phyloP scores from a whole-genome alignment of 2,888 invertebrate species.

The Germaria angustata region DNA sequence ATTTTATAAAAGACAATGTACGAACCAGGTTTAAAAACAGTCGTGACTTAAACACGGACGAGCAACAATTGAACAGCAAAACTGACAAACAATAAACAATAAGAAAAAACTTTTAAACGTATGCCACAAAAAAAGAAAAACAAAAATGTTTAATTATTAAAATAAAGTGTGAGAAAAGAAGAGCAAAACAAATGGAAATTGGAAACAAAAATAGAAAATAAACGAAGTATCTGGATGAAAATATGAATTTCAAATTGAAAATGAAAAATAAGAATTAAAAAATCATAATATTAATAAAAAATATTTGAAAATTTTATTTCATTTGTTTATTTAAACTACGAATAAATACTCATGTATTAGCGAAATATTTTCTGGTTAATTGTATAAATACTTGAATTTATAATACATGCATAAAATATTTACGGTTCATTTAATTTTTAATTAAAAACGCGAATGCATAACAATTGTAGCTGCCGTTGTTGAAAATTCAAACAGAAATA shows the following conservation, averaged over 20 bases:
- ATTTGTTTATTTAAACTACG: neutral
- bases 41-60: constrained; percentile 72
- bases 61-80: constrained; percentile 63
- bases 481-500: constrained; percentile 14
- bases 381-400: neutral
- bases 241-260: neutral
- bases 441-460: neutral
- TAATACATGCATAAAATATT: constrained; percentile 5
- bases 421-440: constrained; percentile 35
- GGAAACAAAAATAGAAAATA: neutral
- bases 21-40: constrained; percentile 74
- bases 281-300: neutral
- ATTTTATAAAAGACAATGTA: constrained; percentile 75
- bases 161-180: constrained; percentile 3
- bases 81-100: neutral
- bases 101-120: constrained; percentile 2
- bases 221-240: neutral
- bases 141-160: constrained; percentile 3
- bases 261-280: neutral
- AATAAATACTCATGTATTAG: neutral
- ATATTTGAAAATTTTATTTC: neutral
- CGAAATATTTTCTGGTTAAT: neutral
- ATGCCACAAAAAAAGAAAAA: neutral
- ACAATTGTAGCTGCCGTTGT: neutral
- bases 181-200: constrained; percentile 6